Percentiles rank a stretch among this genome's conserved stretches.
Conservation (phyloP, 1,140 invertebrate genomes). For the Branchinecta lynchi region DNA sequence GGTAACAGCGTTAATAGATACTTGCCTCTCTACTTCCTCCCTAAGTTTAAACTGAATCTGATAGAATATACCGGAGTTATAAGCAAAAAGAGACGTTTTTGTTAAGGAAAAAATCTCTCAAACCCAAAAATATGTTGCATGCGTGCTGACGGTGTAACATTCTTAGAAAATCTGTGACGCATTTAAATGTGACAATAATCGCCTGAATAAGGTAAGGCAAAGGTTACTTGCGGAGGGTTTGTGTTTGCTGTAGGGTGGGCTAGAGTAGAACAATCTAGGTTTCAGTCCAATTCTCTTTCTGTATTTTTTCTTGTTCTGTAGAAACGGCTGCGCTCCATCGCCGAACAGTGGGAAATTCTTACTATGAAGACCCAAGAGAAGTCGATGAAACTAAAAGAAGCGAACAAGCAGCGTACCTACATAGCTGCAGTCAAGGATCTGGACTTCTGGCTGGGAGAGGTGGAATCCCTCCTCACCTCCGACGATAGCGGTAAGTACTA, state of each 20-base stretch:
- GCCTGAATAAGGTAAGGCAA: no score
- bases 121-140: no score
- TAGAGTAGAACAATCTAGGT: background rate
- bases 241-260: background rate
- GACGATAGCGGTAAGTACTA: slow-evolving; percentile 77
- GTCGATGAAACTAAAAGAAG: slow-evolving; percentile 92
- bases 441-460: slow-evolving; percentile 99
- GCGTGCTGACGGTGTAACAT: no score
- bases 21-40: no score
- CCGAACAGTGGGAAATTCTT: slow-evolving; percentile 95
- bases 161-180: no score
- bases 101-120: no score
- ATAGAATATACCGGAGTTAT: no score
- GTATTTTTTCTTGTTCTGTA: slow-evolving; percentile 24
- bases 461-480: slow-evolving; percentile 29
- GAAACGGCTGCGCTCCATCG: slow-evolving; percentile 70
- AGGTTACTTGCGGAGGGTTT: no score
- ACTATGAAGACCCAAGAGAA: slow-evolving; percentile 97
- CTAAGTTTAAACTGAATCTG: no score
- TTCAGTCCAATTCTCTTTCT: background rate
- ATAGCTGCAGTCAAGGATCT: slow-evolving; percentile 99
- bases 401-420: slow-evolving; percentile 95
- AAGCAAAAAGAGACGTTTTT: no score
- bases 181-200: no score
- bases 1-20: no score